Percentiles rank a stretch among this genome's conserved stretches.
phyloP scores from a whole-genome alignment of 2,113 vertebrate species.

The Microcebus jonahi region DNA sequence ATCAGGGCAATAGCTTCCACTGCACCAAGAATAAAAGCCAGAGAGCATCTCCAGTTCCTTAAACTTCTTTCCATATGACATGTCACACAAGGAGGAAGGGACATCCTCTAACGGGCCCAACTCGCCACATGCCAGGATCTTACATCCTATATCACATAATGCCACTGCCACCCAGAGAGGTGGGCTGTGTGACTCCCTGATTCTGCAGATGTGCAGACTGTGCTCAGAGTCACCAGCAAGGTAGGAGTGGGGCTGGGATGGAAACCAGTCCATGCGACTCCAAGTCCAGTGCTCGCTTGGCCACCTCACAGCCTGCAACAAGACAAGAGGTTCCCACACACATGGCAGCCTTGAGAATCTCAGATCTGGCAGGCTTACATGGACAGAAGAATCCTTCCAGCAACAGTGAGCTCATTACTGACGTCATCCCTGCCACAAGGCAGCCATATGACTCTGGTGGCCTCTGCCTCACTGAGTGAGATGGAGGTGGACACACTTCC shows the following conservation, averaged over 20 bases:
- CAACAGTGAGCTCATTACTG: accelerated
- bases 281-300: background rate
- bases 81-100: background rate
- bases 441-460: background rate
- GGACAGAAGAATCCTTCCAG: background rate
- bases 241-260: background rate
- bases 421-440: background rate
- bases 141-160: too few species aligned
- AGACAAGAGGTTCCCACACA: background rate
- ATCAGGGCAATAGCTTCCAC: background rate
- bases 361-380: background rate
- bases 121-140: background rate
- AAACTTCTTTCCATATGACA: background rate
- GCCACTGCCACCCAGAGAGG: background rate
- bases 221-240: background rate
- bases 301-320: background rate
- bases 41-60: background rate
- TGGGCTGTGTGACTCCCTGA: background rate
- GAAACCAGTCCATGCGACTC: background rate
- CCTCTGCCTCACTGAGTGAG: background rate
- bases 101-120: background rate
- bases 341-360: background rate
- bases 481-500: background rate
- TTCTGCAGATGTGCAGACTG: background rate
- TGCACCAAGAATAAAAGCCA: background rate